Base-by-base conservation (phyloP, 2,797 vertebrate species). In the Podarcis lilfordi region DNA sequence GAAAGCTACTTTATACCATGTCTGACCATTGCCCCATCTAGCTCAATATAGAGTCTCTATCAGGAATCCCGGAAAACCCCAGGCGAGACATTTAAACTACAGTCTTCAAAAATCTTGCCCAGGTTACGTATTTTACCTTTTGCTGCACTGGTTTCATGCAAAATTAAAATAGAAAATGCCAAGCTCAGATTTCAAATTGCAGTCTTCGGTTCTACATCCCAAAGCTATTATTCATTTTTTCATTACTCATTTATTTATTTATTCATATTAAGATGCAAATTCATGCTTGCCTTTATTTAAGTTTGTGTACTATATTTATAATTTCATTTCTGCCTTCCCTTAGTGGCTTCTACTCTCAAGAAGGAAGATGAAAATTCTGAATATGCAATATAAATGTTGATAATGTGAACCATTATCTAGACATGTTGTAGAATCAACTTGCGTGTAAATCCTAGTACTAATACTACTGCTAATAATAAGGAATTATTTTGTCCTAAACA, bases 231-330 rank as follows among this genome's bases (percentile, higher is more conserved):
- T 55, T 55, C 50, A 55, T 55, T 55, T 55, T 50, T 55, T 55
- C 50, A 55, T 55, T 55, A 55, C 13, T 55, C 50, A 55, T 55
- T 55, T 55, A 55, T 55, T 15, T 55, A 55, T 55, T 55, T 55
- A 55, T 55, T 55, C 50, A 55, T 55, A 55, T 55, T 95, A 91
- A 89, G 88, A 93, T 93, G 91, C 84, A 94, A 91, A 94, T 95
- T 89, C 40, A 0, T 92, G 81, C 94, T 93, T 94, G 80, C 90
- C 94, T 79, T 5, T 81, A 71, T 91, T 95, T 61, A 43, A 77
- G 80, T 69, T 91, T 87, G 32, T 37, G 6, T 85, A 32, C 69
- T 43, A 77, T 87, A 19, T 35, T 86, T 89, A 71, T 89, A 74
- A 91, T 91, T 88, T 88, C 29, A 3, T 75, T 90, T 91, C 91